Conservation (phyloP, 2,797 vertebrate species). For the Orientallactaga sibirica region DNA sequence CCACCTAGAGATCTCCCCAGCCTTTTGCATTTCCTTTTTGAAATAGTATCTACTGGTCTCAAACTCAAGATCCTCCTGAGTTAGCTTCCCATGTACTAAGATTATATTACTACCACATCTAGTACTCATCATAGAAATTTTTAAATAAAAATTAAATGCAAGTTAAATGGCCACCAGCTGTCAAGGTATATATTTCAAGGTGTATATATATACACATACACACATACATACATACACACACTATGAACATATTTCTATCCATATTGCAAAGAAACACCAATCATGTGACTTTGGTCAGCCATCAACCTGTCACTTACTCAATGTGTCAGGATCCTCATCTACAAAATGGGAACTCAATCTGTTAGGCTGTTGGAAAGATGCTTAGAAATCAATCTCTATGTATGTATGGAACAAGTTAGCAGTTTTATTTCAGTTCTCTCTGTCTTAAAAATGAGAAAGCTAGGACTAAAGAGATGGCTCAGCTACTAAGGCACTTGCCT, state of each 20-base stretch:
- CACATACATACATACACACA: too few relatives aligned
- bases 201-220: too few relatives aligned
- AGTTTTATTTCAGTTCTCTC: constrained; percentile 41
- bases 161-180: neutral
- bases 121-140: neutral
- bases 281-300: neutral
- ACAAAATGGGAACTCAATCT: constrained; percentile 20
- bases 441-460: constrained; percentile 44
- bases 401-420: constrained; percentile 10
- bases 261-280: constrained; percentile 5
- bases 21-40: neutral
- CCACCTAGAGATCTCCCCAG: too few relatives aligned
- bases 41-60: neutral
- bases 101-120: neutral
- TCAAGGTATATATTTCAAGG: neutral
- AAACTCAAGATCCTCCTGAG: neutral
- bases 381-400: neutral
- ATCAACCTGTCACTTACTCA: constrained; percentile 26
- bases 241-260: neutral
- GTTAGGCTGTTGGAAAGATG: neutral
- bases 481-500: too few relatives aligned
- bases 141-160: neutral
- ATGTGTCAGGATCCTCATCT: constrained; percentile 4
- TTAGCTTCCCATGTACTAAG: neutral
- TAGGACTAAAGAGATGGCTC: neutral